These are phyloP conservation scores for Perizoma flavofasciatum DNA, from an alignment of 2,888 invertebrate genomes.

Conservation along the genomic window DNA sequence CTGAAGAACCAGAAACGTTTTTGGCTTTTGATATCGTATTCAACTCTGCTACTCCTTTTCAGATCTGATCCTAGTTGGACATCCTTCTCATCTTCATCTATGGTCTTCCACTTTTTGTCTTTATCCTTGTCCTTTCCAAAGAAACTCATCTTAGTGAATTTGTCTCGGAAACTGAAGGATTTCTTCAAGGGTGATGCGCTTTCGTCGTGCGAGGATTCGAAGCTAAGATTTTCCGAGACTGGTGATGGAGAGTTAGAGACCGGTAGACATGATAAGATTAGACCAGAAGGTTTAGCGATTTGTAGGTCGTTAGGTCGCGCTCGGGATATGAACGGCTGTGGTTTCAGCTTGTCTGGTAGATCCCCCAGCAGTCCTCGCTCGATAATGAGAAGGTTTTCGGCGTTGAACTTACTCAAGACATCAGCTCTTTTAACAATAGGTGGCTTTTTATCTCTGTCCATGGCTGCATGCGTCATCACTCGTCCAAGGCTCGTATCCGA, in stretches of 20 bases:
- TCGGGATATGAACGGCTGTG: constrained; percentile 58
- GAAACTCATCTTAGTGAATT: constrained; percentile 66
- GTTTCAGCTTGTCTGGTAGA: constrained; percentile 69
- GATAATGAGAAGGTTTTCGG: constrained; percentile 68
- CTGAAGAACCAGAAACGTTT: constrained; percentile 76
- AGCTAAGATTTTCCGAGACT: constrained; percentile 45
- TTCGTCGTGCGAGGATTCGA: constrained; percentile 59
- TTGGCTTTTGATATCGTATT: constrained; percentile 61
- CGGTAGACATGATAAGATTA: constrained; percentile 69
- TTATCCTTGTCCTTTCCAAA: constrained; percentile 68
- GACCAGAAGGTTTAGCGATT: constrained; percentile 75
- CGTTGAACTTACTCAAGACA: constrained; percentile 70
- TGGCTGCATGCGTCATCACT: constrained; percentile 67
- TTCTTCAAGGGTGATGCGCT: constrained; percentile 65
- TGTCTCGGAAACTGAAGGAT: constrained; percentile 74
- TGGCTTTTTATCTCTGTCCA: constrained; percentile 67
- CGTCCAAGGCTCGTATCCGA: constrained; percentile 58
- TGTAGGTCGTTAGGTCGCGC: constrained; percentile 53
- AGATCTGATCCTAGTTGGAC: constrained; percentile 29
- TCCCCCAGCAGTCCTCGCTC: constrained; percentile 74
- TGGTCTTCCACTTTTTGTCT: constrained; percentile 50
- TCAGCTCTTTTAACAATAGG: constrained; percentile 60
- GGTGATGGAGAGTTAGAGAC: constrained; percentile 65
- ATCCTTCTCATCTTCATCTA: constrained; percentile 54
- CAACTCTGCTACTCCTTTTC: constrained; percentile 45